Percentiles rank a stretch among this genome's conserved stretches.
Evolutionary conservation across 2,888 invertebrate genomes (phyloP).

Genomic region (Oeneis ivallda): DNA sequence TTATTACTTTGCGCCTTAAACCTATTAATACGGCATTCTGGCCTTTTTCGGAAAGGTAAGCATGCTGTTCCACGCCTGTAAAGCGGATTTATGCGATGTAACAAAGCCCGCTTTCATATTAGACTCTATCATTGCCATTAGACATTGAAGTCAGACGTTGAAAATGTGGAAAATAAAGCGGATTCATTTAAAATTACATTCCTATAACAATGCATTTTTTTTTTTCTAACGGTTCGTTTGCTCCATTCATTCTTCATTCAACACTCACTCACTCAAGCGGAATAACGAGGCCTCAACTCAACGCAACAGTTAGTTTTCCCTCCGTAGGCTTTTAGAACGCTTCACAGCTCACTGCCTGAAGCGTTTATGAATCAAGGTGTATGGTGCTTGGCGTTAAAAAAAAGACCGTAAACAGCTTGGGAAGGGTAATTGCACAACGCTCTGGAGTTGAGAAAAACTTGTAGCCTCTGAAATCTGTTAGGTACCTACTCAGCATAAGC

Average conservation of each 20-base stretch:
- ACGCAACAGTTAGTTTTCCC: constrained; percentile 38
- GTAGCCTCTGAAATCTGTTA: background rate
- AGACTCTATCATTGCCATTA: no score
- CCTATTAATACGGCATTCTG: no score
- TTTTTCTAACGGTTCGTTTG: constrained; percentile 40
- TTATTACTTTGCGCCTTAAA: no score
- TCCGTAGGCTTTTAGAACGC: constrained; percentile 31
- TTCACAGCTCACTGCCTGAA: constrained; percentile 27
- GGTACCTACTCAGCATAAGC: no score
- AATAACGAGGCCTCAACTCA: constrained; percentile 37
- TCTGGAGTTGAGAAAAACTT: background rate
- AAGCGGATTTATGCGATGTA: no score
- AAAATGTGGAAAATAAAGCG: no score
- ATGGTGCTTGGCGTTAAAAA: constrained; percentile 14
- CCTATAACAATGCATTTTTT: constrained; percentile 29
- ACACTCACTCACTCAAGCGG: constrained; percentile 37
- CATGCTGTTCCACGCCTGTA: no score
- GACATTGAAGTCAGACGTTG: no score
- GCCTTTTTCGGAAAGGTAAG: no score
- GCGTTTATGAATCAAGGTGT: constrained; percentile 31
- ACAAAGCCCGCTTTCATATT: no score
- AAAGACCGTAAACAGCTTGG: constrained; percentile 9
- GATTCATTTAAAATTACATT: constrained; percentile 3
- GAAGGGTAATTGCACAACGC: constrained; percentile 4
- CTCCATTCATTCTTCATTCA: constrained; percentile 41